Percentiles rank a stretch among this genome's conserved stretches.
These are phyloP conservation scores for Lucinisca nassula DNA, from an alignment of 2,888 invertebrate species.

Conservation along the genomic window DNA sequence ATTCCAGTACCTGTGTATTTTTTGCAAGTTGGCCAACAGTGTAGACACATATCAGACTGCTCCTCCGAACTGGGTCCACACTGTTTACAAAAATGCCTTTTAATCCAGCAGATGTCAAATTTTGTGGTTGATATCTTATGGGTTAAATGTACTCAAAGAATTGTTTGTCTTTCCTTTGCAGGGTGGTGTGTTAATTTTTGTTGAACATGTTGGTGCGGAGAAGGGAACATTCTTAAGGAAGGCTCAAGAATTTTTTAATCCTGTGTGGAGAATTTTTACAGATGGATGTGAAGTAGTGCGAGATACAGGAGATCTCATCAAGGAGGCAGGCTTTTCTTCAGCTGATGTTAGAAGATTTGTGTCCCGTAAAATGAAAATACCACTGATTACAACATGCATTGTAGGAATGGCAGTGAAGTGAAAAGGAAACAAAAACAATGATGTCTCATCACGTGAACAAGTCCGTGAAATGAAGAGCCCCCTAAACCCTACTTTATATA, in stretches of 20 bases:
- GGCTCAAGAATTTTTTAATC: conserved; percentile 72
- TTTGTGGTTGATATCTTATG: no score
- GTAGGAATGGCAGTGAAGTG: background rate
- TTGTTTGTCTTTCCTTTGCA: conserved; percentile 54
- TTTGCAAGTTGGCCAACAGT: no score
- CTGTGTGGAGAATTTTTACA: conserved; percentile 69
- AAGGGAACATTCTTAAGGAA: conserved; percentile 58
- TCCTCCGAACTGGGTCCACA: no score
- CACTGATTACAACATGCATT: background rate
- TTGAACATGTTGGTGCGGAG: conserved; percentile 81
- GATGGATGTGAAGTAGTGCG: conserved; percentile 75
- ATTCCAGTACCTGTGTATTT: no score
- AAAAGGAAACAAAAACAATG: no score
- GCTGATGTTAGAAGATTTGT: conserved; percentile 36
- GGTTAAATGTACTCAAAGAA: no score
- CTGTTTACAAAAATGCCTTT: background rate
- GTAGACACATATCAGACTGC: no score
- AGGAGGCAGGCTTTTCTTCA: conserved; percentile 73
- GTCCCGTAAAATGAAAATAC: conserved; percentile 3
- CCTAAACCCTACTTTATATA: no score
- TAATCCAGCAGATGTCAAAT: background rate
- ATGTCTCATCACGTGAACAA: no score
- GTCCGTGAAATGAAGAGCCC: no score
- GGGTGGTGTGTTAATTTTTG: conserved; percentile 80
- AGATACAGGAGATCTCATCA: conserved; percentile 69